Percentiles rank a stretch among this genome's conserved stretches.
phyloP scores from a whole-genome alignment of 2,113 vertebrate genomes.

The Perccottus glenii region DNA sequence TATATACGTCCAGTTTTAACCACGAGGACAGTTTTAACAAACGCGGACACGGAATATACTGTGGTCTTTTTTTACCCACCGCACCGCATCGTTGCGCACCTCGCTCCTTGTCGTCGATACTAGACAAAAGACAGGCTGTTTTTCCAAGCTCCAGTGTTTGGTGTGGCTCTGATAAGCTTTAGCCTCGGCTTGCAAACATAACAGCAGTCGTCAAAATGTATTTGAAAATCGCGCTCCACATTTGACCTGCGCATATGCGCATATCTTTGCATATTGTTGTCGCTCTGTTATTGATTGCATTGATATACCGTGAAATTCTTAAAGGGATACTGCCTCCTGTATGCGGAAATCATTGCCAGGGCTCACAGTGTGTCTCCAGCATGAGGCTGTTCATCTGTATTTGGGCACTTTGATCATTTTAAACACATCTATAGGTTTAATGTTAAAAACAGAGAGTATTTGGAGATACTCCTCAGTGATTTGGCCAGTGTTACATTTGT shows the following conservation, averaged over 20 bases:
- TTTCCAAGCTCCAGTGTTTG: conserved; percentile 61
- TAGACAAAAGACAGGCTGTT: conserved; percentile 78
- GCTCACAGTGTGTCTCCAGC: conserved; percentile 35
- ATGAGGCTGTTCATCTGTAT: conserved; percentile 20
- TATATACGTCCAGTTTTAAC: conserved; percentile 46
- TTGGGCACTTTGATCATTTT: conserved; percentile 23
- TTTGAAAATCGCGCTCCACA: conserved; percentile 82
- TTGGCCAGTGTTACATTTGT: conserved; percentile 37
- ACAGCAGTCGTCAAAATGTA: conserved; percentile 81
- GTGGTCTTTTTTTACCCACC: conserved; percentile 72
- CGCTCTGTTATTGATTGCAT: conserved; percentile 82
- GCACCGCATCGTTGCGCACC: conserved; percentile 79
- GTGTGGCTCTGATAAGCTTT: conserved; percentile 35
- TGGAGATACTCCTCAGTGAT: background rate
- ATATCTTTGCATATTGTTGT: conserved; percentile 83
- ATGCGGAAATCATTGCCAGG: conserved; percentile 69
- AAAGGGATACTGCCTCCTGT: conserved; percentile 78
- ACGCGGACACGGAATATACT: conserved; percentile 54
- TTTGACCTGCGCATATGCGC: conserved; percentile 83
- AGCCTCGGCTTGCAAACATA: conserved; percentile 73
- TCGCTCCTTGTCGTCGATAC: conserved; percentile 75
- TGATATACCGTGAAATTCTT: conserved; percentile 81
- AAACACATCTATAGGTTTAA: background rate
- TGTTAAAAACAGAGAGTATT: background rate
- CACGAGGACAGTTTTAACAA: conserved; percentile 44